Conservation (phyloP, 1,140 invertebrate genomes). For the Orius insidiosus region DNA sequence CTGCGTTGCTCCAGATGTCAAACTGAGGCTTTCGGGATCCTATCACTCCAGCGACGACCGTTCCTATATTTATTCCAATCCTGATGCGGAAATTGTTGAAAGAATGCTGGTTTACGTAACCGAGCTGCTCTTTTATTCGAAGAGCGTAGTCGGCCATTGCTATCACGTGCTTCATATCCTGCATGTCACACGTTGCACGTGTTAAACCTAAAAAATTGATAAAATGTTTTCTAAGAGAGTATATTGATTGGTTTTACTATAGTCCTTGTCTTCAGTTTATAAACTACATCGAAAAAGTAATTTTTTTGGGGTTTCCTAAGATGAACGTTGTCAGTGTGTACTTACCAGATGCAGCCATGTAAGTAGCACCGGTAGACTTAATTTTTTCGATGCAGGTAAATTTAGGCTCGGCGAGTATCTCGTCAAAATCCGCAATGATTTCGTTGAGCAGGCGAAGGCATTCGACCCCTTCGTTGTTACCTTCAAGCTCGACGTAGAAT, state of each 20-base stretch:
- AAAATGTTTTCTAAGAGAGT: slow-evolving; percentile 11
- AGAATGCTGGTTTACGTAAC: slow-evolving; percentile 86
- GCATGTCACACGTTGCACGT: slow-evolving; percentile 56
- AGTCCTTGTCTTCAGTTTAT: background rate
- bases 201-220: slow-evolving; percentile 43
- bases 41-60: slow-evolving; percentile 89
- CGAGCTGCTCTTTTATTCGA: slow-evolving; percentile 65
- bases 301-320: background rate
- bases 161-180: slow-evolving; percentile 58
- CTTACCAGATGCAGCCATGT: slow-evolving; percentile 89
- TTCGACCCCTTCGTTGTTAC: slow-evolving; percentile 88
- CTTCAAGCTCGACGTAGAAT: slow-evolving; percentile 88
- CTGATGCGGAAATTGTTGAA: slow-evolving; percentile 92
- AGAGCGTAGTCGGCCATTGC: slow-evolving; percentile 86
- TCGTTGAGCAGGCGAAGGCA: slow-evolving; percentile 87
- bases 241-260: background rate
- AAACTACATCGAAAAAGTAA: background rate
- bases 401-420: slow-evolving; percentile 65
- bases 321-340: background rate
- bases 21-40: slow-evolving; percentile 80
- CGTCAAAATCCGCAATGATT: slow-evolving; percentile 93
- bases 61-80: slow-evolving; percentile 87
- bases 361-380: slow-evolving; percentile 88
- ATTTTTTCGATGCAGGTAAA: slow-evolving; percentile 93
- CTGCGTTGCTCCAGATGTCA: slow-evolving; percentile 87